phyloP scores from a whole-genome alignment of 2,888 invertebrate genomes.

The Alentia gelatinosa region DNA sequence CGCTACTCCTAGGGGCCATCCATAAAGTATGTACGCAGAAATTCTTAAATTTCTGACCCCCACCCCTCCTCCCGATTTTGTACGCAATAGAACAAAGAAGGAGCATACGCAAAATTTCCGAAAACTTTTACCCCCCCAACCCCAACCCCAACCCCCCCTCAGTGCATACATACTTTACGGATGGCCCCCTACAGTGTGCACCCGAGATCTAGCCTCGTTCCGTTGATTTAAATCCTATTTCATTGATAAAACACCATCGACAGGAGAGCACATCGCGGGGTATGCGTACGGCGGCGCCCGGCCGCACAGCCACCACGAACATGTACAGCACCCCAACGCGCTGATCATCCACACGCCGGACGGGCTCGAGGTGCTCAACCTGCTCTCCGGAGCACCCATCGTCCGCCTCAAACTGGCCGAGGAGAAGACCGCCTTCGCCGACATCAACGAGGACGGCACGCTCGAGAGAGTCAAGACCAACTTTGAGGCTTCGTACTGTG shows the following conservation, averaged over 20 bases:
- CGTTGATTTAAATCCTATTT: no score
- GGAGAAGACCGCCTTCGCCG: conserved; percentile 69
- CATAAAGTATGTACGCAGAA: no score
- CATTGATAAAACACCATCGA: neutral
- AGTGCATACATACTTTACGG: no score
- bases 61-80: no score
- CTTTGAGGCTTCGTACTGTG: conserved; percentile 48
- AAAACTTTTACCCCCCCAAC: no score
- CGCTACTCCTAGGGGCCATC: no score
- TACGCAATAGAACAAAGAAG: no score
- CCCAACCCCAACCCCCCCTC: no score
- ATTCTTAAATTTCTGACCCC: no score
- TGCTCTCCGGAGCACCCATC: conserved; percentile 74
- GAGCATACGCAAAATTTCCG: no score
- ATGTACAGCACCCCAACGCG: conserved; percentile 74
- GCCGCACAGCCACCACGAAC: conserved; percentile 75
- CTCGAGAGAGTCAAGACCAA: conserved; percentile 56
- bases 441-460: conserved; percentile 70
- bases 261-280: conserved; percentile 68
- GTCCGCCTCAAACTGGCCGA: conserved; percentile 45
- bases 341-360: conserved; percentile 73
- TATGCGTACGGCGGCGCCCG: conserved; percentile 76
- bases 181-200: no score
- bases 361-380: conserved; percentile 74
- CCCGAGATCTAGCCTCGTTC: no score